Conservation (phyloP, 2,797 vertebrate species). For the Amblyopsis hoosieri region DNA sequence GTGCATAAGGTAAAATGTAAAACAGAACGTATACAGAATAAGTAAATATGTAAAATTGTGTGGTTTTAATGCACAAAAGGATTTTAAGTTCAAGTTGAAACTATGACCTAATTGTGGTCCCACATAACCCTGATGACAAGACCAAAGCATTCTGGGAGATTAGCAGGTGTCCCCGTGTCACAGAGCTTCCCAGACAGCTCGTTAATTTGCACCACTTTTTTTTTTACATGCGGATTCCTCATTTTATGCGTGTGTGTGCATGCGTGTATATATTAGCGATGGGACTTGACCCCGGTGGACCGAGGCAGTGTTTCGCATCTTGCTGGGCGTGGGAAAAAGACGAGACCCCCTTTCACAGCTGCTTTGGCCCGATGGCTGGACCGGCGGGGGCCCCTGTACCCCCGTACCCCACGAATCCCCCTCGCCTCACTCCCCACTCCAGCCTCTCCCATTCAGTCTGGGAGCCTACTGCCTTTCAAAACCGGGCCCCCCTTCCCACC, state of each 20-base stretch:
- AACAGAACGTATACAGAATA: neutral
- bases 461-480: conserved; percentile 77
- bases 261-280: conserved; percentile 84
- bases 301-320: conserved; percentile 82
- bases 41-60: neutral
- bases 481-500: conserved; percentile 66
- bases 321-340: conserved; percentile 94
- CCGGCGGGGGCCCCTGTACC: conserved; percentile 79
- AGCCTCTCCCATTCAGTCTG: conserved; percentile 74
- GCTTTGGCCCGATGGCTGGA: conserved; percentile 80
- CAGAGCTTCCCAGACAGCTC: conserved; percentile 76
- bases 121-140: conserved; percentile 50
- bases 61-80: conserved; percentile 26
- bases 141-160: conserved; percentile 71
- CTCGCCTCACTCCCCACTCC: conserved; percentile 51
- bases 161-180: conserved; percentile 70
- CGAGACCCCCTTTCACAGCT: conserved; percentile 91
- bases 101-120: conserved; percentile 70
- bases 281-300: conserved; percentile 88
- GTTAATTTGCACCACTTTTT: conserved; percentile 81
- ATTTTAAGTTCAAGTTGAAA: conserved; percentile 74
- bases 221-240: conserved; percentile 48
- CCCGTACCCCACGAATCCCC: conserved; percentile 43
- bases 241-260: conserved; percentile 59
- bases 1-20: neutral